These are phyloP conservation scores for Platycnemis pennipes DNA, from an alignment of 2,888 invertebrate genomes.

Conservation along the genomic window DNA sequence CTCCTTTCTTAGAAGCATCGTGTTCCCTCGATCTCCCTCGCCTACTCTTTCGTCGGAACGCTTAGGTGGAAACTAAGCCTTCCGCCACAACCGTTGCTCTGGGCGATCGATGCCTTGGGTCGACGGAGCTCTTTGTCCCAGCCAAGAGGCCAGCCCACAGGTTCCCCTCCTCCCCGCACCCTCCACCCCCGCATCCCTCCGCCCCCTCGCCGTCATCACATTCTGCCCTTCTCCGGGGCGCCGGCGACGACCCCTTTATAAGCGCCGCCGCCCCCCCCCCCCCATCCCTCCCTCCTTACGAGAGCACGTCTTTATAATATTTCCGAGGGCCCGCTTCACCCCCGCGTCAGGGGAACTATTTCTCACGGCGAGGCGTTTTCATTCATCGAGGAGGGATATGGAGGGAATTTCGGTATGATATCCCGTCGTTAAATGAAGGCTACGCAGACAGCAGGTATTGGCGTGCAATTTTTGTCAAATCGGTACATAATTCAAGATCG, in stretches of 20 bases:
- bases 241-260: not conserved
- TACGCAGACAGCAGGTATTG: too few species aligned
- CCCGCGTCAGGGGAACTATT: not conserved
- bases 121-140: slow-evolving; percentile 34
- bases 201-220: not conserved
- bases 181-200: slow-evolving; percentile 28
- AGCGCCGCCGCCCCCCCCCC: not conserved
- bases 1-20: not conserved
- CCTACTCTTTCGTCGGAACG: slow-evolving; percentile 31
- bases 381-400: not conserved
- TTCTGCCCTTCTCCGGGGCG: not conserved
- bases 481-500: too few species aligned
- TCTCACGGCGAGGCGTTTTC: not conserved
- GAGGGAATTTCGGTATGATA: too few species aligned
- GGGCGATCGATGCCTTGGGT: slow-evolving; percentile 51
- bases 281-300: not conserved
- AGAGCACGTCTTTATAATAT: not conserved
- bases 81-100: slow-evolving; percentile 37
- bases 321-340: not conserved
- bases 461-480: too few species aligned
- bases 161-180: slow-evolving; percentile 70
- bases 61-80: slow-evolving; percentile 45
- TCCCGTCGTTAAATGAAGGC: too few species aligned
- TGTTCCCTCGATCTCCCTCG: not conserved
- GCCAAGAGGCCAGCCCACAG: slow-evolving; percentile 59